phyloP scores from a whole-genome alignment of 2,797 vertebrate species.

The Pogoniulus pusillus region DNA sequence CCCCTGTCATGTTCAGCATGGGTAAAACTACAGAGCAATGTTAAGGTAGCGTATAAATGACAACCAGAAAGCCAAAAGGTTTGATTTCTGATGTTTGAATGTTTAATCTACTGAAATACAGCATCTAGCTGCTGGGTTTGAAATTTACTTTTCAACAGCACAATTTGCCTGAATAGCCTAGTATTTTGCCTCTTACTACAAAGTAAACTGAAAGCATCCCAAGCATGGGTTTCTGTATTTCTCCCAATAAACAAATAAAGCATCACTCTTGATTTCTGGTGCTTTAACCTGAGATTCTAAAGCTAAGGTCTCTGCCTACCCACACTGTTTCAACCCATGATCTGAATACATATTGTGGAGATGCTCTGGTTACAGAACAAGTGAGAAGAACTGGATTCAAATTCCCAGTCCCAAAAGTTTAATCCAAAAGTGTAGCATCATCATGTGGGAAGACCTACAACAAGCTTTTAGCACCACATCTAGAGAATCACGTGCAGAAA shows the following conservation, averaged over 20 bases:
- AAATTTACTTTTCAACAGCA: background rate
- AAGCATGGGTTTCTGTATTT: background rate
- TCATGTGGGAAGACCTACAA: background rate
- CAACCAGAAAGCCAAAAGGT: background rate
- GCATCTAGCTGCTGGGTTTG: background rate
- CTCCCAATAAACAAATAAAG: background rate
- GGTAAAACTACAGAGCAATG: background rate
- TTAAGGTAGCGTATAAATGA: background rate
- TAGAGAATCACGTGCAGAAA: background rate
- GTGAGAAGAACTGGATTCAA: background rate
- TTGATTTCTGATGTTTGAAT: background rate
- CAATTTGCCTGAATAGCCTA: background rate
- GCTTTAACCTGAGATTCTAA: background rate
- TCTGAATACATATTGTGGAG: background rate
- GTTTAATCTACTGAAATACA: background rate
- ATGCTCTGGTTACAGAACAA: background rate
- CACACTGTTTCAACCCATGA: fast-evolving
- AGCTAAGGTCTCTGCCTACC: background rate
- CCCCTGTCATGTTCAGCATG: background rate
- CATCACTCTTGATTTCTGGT: background rate
- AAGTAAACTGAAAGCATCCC: background rate
- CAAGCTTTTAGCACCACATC: background rate
- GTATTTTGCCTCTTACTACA: background rate
- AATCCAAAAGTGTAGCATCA: background rate
- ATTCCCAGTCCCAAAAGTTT: background rate